Base-by-base conservation (phyloP, 2,113 vertebrate species). In the Bubo blakistoni region DNA sequence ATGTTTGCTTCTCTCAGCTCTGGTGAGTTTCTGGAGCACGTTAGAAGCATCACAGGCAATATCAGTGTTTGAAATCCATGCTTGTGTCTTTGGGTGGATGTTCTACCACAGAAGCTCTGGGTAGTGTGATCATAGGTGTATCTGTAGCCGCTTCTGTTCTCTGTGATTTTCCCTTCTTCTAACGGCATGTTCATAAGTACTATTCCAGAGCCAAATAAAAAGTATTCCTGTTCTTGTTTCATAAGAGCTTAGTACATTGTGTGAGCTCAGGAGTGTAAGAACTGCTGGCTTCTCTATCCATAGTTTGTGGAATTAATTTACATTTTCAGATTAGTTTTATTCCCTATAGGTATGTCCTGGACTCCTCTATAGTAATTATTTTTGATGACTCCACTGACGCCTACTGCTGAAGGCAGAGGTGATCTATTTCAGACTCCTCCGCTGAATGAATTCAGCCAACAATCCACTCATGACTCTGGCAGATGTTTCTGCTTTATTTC, bases 401-500 rank as follows among this genome's bases (percentile, higher is more conserved):
- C 96, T 96, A 96, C 93, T 88, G 52, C 88, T 74, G 66, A 88
- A 96, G 87, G 84, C 77, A 55, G 79, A 95, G 55, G 92, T 47
- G 77, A 91, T 96, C 85, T 95, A 72, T 95, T 96, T 97, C 94
- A 96, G 92, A 96, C 88, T 54, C 91, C 96, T 93, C 81, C 3
- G 0, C 89, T 83, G 51, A 81, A 91, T 94, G 49, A 91, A 94
- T 88, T 88, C 52, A 81, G 97, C 96, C 97, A 96, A 62, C 57
- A 83, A 94, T 84, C 67, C 77, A 93, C 74, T 97, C 92, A 79
- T 49, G 51, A 91, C 79, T 90, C 57, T 82, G 94, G 93, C 97
- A 98, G 96, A 97, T 97, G 95, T 95, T 93, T 93, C 81, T 81
- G 34, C 88, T 96, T 95, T 82, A 58, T 83, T 90, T 76, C 65